Evolutionary conservation across 2,797 vertebrate species (phyloP).

Genomic region (Xerus rutilus): DNA sequence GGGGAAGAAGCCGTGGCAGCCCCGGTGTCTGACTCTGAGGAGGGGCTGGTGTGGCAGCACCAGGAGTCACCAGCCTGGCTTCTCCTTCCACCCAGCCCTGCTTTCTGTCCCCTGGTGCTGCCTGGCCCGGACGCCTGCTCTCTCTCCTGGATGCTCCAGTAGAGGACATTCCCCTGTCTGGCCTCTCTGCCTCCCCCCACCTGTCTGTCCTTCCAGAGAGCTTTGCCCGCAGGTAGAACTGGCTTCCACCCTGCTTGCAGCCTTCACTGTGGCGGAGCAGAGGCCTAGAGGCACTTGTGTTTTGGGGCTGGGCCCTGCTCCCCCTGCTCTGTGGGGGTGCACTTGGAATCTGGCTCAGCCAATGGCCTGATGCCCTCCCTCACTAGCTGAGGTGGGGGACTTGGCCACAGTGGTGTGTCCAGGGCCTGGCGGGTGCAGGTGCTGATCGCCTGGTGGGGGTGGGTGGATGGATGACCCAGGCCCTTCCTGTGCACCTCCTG

Average conservation of each 20-base stretch:
- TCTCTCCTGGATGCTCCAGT: background rate
- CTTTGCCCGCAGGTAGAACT: background rate
- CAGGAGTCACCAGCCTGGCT: background rate
- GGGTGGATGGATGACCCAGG: background rate
- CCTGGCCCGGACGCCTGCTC: background rate
- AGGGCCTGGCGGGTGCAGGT: background rate
- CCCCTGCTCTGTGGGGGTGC: background rate
- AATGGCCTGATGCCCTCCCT: background rate
- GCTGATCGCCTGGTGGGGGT: background rate
- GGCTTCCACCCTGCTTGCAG: too few relatives aligned
- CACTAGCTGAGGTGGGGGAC: background rate
- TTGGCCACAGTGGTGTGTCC: background rate
- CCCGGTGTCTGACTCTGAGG: background rate
- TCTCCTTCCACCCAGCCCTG: background rate
- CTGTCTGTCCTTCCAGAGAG: background rate
- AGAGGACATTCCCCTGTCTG: background rate
- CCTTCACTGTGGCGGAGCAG: background rate
- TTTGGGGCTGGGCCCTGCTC: background rate
- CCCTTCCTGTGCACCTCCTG: too few relatives aligned
- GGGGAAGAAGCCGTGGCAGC: too few relatives aligned
- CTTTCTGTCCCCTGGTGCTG: background rate
- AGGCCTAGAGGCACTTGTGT: background rate
- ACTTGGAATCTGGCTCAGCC: background rate
- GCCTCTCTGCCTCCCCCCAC: background rate
- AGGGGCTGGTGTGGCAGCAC: background rate